Conservation (phyloP, 2,113 vertebrate species). For the Plestiodon gilberti region DNA sequence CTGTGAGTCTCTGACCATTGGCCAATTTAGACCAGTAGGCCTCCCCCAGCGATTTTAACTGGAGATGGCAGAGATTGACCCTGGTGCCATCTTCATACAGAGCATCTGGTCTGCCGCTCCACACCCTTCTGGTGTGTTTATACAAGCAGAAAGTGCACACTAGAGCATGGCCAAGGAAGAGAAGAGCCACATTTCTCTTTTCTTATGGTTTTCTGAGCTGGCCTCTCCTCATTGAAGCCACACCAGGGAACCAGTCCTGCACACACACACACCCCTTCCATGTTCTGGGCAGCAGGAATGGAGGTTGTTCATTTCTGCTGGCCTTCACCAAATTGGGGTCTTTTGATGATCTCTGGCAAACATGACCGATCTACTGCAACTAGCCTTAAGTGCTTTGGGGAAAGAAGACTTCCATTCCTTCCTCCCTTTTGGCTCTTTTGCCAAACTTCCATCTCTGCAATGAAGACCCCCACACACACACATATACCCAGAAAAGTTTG, state of each 20-base stretch:
- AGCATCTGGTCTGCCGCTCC: too few species aligned
- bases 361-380: too few species aligned
- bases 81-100: too few species aligned
- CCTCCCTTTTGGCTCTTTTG: not conserved
- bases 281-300: not conserved
- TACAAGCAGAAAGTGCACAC: not conserved
- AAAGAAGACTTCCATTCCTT: not conserved
- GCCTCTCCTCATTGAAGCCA: not conserved
- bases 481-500: too few species aligned
- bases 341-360: not conserved
- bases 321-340: not conserved
- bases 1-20: too few species aligned
- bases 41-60: too few species aligned
- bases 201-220: not conserved
- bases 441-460: not conserved
- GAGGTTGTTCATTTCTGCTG: not conserved
- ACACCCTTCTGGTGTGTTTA: not conserved
- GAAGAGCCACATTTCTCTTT: too few species aligned
- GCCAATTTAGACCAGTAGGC: too few species aligned
- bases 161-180: not conserved
- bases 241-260: not conserved
- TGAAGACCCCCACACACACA: not conserved
- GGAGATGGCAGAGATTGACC: too few species aligned
- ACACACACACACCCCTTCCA: not conserved
- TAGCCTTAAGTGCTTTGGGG: not conserved